Percentiles rank a stretch among this genome's conserved stretches.
Conservation (phyloP, 1,140 invertebrate genomes). For the Ephestia elutella region DNA sequence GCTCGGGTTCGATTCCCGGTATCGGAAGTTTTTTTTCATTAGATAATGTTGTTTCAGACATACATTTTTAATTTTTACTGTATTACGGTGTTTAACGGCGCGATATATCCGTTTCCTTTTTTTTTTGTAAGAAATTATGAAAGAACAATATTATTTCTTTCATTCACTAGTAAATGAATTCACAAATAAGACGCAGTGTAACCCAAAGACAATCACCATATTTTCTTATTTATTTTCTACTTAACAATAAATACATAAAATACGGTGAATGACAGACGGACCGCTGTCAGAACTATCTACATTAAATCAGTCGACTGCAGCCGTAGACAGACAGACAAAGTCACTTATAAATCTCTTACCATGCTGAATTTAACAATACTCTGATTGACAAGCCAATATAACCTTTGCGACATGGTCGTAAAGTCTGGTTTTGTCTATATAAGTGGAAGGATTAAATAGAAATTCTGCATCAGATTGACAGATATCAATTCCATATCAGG, state of each 20-base stretch:
- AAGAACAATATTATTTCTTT: too few relatives aligned
- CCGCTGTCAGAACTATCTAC: conserved; percentile 14
- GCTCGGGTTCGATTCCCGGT: conserved; percentile 19
- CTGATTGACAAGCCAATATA: not conserved
- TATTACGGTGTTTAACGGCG: too few relatives aligned
- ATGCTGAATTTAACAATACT: conserved; percentile 35
- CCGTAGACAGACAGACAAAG: conserved; percentile 33
- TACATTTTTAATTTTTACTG: too few relatives aligned
- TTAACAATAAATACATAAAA: conserved; percentile 1
- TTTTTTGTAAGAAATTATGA: too few relatives aligned
- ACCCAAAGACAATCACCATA: not conserved
- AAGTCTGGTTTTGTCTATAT: not conserved
- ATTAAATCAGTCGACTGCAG: conserved; percentile 37
- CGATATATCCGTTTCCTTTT: too few relatives aligned
- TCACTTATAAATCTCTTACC: conserved; percentile 48
- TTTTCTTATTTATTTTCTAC: not conserved
- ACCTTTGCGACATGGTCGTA: not conserved
- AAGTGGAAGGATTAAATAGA: not conserved
- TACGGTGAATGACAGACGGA: not conserved
- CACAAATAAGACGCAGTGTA: not conserved
- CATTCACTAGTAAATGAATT: not conserved
- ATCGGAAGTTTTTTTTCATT: conserved; percentile 6
- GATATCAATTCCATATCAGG: conserved; percentile 8
- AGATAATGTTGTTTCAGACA: too few relatives aligned
- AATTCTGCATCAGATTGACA: conserved; percentile 9